These are phyloP conservation scores for Notoglanidium macrostoma DNA, from an alignment of 2,797 vertebrate genomes.

Conservation along the genomic window DNA sequence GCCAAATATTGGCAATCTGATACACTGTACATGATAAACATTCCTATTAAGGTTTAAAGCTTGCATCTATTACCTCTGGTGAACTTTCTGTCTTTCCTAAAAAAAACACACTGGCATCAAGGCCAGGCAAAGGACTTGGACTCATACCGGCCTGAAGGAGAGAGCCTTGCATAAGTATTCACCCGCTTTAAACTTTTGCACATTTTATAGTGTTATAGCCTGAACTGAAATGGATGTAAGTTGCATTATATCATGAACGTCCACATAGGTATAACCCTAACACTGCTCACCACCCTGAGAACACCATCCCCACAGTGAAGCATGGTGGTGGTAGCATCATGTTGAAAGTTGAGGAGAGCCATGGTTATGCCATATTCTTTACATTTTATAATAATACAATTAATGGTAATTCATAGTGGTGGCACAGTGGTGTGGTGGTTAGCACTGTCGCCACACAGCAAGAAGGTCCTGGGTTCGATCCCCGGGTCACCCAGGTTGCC, in stretches of 20 bases:
- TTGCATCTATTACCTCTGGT: background rate
- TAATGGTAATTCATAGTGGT: background rate
- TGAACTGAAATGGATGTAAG: background rate
- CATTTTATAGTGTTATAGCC: background rate
- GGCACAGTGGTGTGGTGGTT: no score
- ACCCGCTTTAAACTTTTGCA: background rate
- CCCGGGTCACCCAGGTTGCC: no score
- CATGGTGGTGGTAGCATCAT: background rate
- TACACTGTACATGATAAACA: background rate
- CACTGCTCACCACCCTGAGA: background rate
- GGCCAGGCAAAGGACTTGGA: conserved; percentile 7
- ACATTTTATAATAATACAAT: background rate
- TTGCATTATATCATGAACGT: background rate
- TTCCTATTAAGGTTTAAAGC: background rate
- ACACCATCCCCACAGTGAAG: background rate
- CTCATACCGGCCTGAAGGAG: conserved; percentile 32
- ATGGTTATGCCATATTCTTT: background rate
- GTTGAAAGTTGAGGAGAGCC: background rate
- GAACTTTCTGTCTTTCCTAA: background rate
- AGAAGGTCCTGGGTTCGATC: no score
- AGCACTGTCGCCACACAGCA: no score
- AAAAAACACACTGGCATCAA: background rate
- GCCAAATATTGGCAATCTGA: background rate
- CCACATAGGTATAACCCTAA: background rate
- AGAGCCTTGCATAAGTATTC: background rate